These are phyloP conservation scores for Andricus quercusramuli DNA, from an alignment of 2,888 invertebrate genomes.

Conservation along the genomic window DNA sequence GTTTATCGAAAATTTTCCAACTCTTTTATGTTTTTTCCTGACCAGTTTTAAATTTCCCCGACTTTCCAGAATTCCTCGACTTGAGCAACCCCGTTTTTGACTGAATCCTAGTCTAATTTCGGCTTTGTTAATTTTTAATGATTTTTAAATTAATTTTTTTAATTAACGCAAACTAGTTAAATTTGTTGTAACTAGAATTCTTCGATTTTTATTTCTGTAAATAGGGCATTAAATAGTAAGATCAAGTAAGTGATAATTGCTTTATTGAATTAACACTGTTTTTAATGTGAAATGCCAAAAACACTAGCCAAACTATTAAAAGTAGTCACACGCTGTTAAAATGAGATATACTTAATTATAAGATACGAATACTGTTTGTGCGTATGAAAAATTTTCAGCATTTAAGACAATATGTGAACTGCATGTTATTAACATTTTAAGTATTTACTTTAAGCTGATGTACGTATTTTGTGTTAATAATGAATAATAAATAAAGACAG, in stretches of 20 bases:
- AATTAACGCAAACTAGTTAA: too few species aligned
- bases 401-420: not conserved
- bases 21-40: too few species aligned
- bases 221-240: not conserved
- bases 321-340: not conserved
- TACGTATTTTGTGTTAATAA: constrained; percentile 1
- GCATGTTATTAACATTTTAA: constrained; percentile 23
- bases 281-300: constrained; percentile 7
- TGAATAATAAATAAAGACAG: constrained; percentile 38
- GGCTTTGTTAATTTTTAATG: too few species aligned
- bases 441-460: constrained; percentile 39
- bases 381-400: constrained; percentile 11
- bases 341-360: not conserved
- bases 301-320: not conserved
- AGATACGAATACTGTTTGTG: not conserved
- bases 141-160: too few species aligned
- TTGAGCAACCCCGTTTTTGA: not conserved
- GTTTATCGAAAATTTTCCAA: too few species aligned
- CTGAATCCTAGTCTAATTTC: not conserved
- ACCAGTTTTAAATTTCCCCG: too few species aligned
- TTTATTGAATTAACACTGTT: not conserved
- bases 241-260: not conserved
- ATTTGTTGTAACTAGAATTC: not conserved
- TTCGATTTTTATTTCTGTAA: not conserved
- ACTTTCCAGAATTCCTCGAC: too few species aligned